Evolutionary conservation across 2,888 invertebrate species (phyloP).

Genomic region (Brachyptera risi): DNA sequence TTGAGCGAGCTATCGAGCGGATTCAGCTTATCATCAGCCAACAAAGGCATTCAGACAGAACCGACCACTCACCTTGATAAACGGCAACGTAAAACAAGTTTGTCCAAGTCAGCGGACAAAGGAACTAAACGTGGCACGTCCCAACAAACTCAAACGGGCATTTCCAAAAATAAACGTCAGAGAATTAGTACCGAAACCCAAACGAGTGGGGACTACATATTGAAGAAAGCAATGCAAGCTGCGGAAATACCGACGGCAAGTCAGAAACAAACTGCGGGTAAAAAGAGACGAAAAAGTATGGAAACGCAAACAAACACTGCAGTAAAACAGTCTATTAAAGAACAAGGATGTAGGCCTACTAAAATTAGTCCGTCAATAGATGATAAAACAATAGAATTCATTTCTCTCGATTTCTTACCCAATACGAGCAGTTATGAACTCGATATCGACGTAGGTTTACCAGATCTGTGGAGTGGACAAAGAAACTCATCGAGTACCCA

Average conservation of each 20-base stretch:
- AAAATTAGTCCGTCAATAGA: background rate
- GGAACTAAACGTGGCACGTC: slow-evolving; percentile 36
- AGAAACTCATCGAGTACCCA: slow-evolving; percentile 45
- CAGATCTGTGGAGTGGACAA: slow-evolving; percentile 34
- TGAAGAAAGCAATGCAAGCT: slow-evolving; percentile 36
- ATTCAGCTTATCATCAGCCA: background rate
- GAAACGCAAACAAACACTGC: slow-evolving; percentile 29
- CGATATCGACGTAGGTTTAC: slow-evolving; percentile 32
- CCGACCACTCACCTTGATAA: slow-evolving; percentile 6
- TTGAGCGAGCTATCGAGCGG: slow-evolving; percentile 35
- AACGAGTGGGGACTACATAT: slow-evolving; percentile 42
- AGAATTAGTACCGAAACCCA: slow-evolving; percentile 44
- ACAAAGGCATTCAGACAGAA: slow-evolving; percentile 28
- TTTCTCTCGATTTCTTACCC: background rate
- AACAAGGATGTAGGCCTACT: background rate
- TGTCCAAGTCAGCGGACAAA: slow-evolving; percentile 30
- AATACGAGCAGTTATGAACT: background rate
- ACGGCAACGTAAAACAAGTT: slow-evolving; percentile 23
- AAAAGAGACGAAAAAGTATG: slow-evolving; percentile 30
- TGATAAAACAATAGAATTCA: background rate
- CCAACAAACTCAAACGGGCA: slow-evolving; percentile 43
- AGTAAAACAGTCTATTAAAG: background rate
- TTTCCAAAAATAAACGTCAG: slow-evolving; percentile 28
- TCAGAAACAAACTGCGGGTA: slow-evolving; percentile 25
- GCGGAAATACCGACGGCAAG: slow-evolving; percentile 29